Base-by-base conservation (phyloP, 2,888 invertebrate species). In the Entomobrya proxima region DNA sequence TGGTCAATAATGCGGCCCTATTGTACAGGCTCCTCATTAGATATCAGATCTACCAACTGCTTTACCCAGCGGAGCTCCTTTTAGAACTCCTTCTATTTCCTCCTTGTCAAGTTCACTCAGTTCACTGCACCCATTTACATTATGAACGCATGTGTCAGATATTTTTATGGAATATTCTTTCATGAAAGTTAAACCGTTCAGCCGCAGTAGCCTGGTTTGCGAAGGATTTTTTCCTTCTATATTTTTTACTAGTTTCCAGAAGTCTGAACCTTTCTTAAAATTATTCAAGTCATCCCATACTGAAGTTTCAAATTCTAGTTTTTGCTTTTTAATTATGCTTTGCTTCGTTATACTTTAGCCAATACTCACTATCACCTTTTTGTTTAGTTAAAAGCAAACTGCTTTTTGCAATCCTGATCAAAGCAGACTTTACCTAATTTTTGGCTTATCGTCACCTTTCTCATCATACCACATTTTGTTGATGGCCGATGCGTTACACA, bases 11-110 rank as follows among this genome's bases (percentile, higher is more conserved):
- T n/a, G n/a, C n/a, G n/a, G n/a, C n/a, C n/a, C n/a, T n/a, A n/a
- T n/a, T n/a, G n/a, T n/a, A n/a, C n/a, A n/a, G n/a, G n/a, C n/a
- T n/a, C n/a, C 11, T 85, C 86, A 82, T 88, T 88, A 0, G 44
- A 27, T 0, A 88, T 85, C 4, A 40, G 61, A 64, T 88, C 86
- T 0, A 9, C 86, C 88, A 30, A 76, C 64, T 64, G 32, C 64
- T 64, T 35, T 32, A n/a, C n/a, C 4, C 27, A 27, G n/a, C 2
- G 52, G 3, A 15, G 21, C 52, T 1, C 2, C 21, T 15, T 6
- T 15, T 4, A 52, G 52, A 18, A 18, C 52, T 3, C 3, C 3
- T 3, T 3, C 21, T 6, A 52, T 1, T 18, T 52, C 52, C 18
- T 52, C 52, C 4, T 3, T 52, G 2, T n/a, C 21, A 52, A 52